Base-by-base conservation (phyloP, 2,888 invertebrate species). In the Cetonia aurata region DNA sequence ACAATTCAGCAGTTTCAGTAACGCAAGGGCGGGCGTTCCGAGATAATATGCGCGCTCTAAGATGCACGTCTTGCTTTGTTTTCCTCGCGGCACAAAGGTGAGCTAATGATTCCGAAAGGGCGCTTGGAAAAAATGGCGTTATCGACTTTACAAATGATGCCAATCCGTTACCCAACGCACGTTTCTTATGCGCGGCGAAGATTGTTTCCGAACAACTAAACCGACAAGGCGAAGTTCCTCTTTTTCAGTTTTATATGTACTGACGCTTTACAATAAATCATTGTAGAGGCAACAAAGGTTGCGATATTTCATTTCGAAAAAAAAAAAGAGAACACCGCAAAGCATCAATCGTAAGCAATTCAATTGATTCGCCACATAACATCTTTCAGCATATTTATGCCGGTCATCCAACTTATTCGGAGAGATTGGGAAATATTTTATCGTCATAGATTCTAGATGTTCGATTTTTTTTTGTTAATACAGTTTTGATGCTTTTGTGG, bases 141-240 rank as follows among this genome's bases (percentile, higher is more conserved):
- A 57, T 57, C 57, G 55, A 31, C 37, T 19, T 57, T 57, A 42
- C 42, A 42, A 57, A 57, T 57, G 57, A 57, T 57, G 57, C 57
- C 57, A 57, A 57, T 57, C 33, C 57, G 17, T 57, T 33, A 42
- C 19, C 15, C 42, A 10, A 13, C 41, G 17, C 42, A 42, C 42
- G 41, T 57, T 57, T 42, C 57, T 19, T 42, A 57, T 42, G 19
- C 19, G 1, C 17, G 19, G 17, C 10, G 9, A 19, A 57, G 12
- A 57, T 57, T 57, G 42, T 42, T 57, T 57, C 31, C 55, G 33
- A 56, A 56, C 33, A 37, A 37, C 4, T 37, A 37, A 37, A 37
- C 37, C 37, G 37, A 37, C 37, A 37, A 37, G 9, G 10, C 2
- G 37, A 37, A 4, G 25, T 25, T 25, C 37, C 10, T 37, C 37